Percentiles rank a stretch among this genome's conserved stretches.
Evolutionary conservation across 2,113 vertebrate species (phyloP).

Genomic region (Otolemur garnettii): DNA sequence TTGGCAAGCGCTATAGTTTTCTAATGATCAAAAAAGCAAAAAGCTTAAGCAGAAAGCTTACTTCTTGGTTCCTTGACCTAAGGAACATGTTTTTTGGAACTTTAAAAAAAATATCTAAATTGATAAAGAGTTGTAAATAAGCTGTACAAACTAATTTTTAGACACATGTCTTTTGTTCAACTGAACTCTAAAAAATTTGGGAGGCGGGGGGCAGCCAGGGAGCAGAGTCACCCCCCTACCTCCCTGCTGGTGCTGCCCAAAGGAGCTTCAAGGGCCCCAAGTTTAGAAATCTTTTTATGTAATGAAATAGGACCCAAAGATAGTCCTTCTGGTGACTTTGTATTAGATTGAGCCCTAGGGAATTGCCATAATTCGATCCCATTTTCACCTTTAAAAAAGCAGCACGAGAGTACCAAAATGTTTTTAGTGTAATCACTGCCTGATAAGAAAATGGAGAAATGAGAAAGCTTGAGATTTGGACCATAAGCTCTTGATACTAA

Average conservation of each 20-base stretch:
- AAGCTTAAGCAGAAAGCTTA: background rate
- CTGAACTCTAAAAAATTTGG: background rate
- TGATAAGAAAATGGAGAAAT: background rate
- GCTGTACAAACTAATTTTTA: conserved; percentile 9
- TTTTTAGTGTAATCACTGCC: background rate
- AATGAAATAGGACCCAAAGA: background rate
- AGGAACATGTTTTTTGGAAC: background rate
- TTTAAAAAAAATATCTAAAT: conserved; percentile 26
- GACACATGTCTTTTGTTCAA: background rate
- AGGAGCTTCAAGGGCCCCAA: background rate
- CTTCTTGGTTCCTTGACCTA: conserved; percentile 15
- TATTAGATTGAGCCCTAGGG: background rate
- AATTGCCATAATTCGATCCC: background rate
- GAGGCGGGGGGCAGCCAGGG: background rate
- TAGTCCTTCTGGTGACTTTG: background rate
- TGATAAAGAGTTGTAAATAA: conserved; percentile 33
- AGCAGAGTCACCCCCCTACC: background rate
- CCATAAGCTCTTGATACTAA: background rate
- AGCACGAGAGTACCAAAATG: background rate
- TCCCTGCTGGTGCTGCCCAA: background rate
- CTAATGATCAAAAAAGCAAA: background rate
- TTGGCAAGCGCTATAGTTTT: background rate
- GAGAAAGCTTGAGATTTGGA: background rate
- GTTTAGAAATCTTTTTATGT: conserved; percentile 14
- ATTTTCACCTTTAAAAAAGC: background rate